Conservation (phyloP, 2,113 vertebrate genomes). For the Oncorhynchus gorbuscha region DNA sequence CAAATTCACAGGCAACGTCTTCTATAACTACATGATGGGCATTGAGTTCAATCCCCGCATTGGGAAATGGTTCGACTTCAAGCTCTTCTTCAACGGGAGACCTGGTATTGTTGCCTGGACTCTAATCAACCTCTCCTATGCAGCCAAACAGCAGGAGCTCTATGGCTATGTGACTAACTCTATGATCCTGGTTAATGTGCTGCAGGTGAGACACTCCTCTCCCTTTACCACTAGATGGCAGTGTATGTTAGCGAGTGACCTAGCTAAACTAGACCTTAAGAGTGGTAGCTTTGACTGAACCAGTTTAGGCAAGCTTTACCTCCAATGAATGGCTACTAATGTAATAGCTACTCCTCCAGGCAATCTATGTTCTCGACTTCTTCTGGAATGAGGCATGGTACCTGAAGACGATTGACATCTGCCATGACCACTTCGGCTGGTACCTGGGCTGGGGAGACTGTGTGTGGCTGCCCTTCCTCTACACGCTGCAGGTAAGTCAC, state of each 20-base stretch:
- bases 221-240: background rate
- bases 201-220: constrained; percentile 79
- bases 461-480: constrained; percentile 97
- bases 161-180: constrained; percentile 90
- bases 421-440: constrained; percentile 98
- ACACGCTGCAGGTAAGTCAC: constrained; percentile 89
- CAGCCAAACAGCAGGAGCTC: constrained; percentile 90
- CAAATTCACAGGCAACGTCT: constrained; percentile 92
- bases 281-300: background rate
- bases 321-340: background rate
- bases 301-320: background rate
- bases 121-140: constrained; percentile 92
- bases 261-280: background rate
- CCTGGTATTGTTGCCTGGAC: constrained; percentile 96
- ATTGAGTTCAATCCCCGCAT: constrained; percentile 96
- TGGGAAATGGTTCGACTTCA: constrained; percentile 96
- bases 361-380: constrained; percentile 92
- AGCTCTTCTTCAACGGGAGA: constrained; percentile 95
- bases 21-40: constrained; percentile 99
- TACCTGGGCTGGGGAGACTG: constrained; percentile 98
- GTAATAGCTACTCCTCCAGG: constrained; percentile 65
- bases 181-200: constrained; percentile 91
- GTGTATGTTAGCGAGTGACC: background rate
- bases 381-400: constrained; percentile 99
- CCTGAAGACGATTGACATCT: constrained; percentile 97